These are phyloP conservation scores for Chromis chromis DNA, from an alignment of 2,797 vertebrate species.

Conservation along the genomic window DNA sequence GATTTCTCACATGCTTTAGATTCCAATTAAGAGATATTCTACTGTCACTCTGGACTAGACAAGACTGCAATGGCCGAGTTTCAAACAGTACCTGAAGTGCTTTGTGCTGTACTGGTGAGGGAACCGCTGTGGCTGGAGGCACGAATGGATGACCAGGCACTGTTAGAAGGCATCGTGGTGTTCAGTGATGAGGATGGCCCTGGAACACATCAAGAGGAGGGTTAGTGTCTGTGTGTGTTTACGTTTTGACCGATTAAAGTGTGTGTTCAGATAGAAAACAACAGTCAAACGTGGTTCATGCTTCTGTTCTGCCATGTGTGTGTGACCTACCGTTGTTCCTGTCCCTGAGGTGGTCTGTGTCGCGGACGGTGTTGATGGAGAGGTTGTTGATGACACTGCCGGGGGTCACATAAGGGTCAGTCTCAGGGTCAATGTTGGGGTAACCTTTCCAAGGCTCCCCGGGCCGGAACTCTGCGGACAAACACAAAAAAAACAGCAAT, in stretches of 20 bases:
- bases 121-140: slow-evolving; percentile 99
- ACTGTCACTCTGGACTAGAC: no score
- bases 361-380: slow-evolving; percentile 99
- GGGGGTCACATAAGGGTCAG: slow-evolving; percentile 99
- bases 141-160: slow-evolving; percentile 99
- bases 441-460: slow-evolving; percentile 99
- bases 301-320: neutral
- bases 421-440: slow-evolving; percentile 99
- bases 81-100: slow-evolving; percentile 93
- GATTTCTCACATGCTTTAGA: no score
- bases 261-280: no score
- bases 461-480: slow-evolving; percentile 93
- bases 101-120: slow-evolving; percentile 99
- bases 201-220: slow-evolving; percentile 51
- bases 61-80: neutral
- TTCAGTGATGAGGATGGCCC: slow-evolving; percentile 99
- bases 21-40: no score
- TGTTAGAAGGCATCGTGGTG: slow-evolving; percentile 99
- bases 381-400: slow-evolving; percentile 99
- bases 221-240: neutral
- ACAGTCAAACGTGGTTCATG: no score
- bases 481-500: neutral
- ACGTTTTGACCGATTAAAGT: neutral
- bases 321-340: slow-evolving; percentile 92
- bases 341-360: slow-evolving; percentile 99